phyloP scores from a whole-genome alignment of 2,888 invertebrate species.

The Trimorus sp. region DNA sequence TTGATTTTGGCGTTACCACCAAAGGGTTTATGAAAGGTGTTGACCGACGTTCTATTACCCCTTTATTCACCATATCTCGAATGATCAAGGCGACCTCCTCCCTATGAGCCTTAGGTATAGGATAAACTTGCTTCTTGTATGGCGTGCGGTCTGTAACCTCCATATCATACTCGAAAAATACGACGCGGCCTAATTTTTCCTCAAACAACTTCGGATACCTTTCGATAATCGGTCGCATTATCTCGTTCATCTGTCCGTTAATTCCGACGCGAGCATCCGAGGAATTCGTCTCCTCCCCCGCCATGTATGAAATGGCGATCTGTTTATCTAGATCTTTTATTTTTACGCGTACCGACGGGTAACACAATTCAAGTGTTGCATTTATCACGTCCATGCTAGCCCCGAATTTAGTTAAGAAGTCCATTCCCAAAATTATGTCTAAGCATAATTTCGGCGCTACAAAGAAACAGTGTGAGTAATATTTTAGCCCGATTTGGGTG shows the following conservation, averaged over 20 bases:
- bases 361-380: too few relatives aligned
- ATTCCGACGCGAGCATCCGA: too few relatives aligned
- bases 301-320: too few relatives aligned
- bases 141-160: neutral
- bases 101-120: neutral
- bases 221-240: neutral
- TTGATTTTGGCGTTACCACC: neutral
- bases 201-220: neutral
- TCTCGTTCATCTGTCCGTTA: neutral
- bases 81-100: neutral
- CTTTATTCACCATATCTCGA: neutral
- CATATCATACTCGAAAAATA: neutral
- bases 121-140: slow-evolving; percentile 3
- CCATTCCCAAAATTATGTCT: neutral
- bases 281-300: too few relatives aligned
- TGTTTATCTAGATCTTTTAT: too few relatives aligned
- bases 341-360: too few relatives aligned
- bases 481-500: too few relatives aligned
- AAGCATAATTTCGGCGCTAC: neutral
- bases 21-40: slow-evolving; percentile 4
- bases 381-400: neutral
- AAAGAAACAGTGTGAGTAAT: neutral
- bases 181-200: neutral
- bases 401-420: slow-evolving; percentile 1
- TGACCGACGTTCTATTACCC: slow-evolving; percentile 1